Base-by-base conservation (phyloP, 1,140 invertebrate species). In the Euura lappo region DNA sequence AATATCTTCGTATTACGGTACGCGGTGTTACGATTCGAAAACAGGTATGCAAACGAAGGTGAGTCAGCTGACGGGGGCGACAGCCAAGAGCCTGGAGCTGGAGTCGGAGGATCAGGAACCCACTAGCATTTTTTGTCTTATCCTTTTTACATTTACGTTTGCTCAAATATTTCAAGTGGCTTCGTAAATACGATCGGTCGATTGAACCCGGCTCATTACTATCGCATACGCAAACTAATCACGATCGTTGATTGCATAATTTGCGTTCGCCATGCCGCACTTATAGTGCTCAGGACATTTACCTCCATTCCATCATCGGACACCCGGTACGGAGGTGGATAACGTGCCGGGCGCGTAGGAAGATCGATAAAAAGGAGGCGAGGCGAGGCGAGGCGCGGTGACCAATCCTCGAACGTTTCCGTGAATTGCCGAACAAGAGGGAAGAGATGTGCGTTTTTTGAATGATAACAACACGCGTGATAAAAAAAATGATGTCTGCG, bases 281-380 rank as follows among this genome's bases (percentile, higher is more conserved):
- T 60, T 60, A 3, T 60, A 3, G 51, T 60, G 51, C 8, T n/a
- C 13, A 28, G 28, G 28, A 28, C 28, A 28, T 28, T 28, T 28
- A 28, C 28, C 28, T 28, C 28, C 28, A 8, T 60, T 60, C 51
- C 8, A n/a, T 60, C 8, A 6, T 11, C 51, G 51, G 51, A 60
- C 51, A 60, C 51, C 5, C 51, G 51, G 51, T 6, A 60, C 51
- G 51, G 13, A 60, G 51, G 10, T 60, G 51, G 51, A n/a, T 11
- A 8, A 8, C 10, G 51, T 28, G 28, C 28, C 28, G 28, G 28
- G 28, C 28, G 28, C 51, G 51, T 60, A 60, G 51, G 51, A 60
- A 8, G 51, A 60, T 60, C 51, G 51, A 60, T 60, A 60, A 60
- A 60, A 60, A 60, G 51, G 51, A 60, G 51, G 51, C 51, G 51